phyloP scores from a whole-genome alignment of 2,113 vertebrate species.

The Cepphus grylle region DNA sequence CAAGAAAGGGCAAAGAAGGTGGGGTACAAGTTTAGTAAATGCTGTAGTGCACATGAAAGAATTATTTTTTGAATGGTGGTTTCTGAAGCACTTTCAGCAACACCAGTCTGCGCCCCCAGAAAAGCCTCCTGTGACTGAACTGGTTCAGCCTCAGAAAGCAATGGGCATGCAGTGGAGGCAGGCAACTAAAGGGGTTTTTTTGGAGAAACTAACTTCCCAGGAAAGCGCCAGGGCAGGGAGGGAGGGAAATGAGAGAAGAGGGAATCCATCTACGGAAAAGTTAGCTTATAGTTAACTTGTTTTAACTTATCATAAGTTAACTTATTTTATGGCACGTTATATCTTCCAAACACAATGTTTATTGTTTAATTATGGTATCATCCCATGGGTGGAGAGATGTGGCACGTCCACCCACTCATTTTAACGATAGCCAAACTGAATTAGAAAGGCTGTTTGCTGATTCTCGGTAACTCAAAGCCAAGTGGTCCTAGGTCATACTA shows the following conservation, averaged over 20 bases:
- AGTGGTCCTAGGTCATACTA: background rate
- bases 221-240: background rate
- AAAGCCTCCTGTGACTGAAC: background rate
- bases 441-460: background rate
- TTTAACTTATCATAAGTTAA: background rate
- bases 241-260: background rate
- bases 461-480: background rate
- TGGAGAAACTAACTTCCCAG: background rate
- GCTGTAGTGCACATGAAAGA: background rate
- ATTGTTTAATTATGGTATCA: background rate
- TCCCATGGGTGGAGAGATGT: background rate
- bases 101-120: background rate
- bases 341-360: background rate
- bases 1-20: constrained; percentile 11
- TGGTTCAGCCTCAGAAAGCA: background rate
- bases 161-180: background rate
- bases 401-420: background rate
- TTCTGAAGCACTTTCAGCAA: background rate
- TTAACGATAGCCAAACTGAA: background rate
- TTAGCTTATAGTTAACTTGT: background rate
- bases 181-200: background rate
- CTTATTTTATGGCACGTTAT: background rate
- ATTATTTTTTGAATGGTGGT: background rate
- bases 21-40: background rate
- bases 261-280: background rate